Conservation (phyloP, 2,113 vertebrate genomes). For the Benitochromis conjunctus region DNA sequence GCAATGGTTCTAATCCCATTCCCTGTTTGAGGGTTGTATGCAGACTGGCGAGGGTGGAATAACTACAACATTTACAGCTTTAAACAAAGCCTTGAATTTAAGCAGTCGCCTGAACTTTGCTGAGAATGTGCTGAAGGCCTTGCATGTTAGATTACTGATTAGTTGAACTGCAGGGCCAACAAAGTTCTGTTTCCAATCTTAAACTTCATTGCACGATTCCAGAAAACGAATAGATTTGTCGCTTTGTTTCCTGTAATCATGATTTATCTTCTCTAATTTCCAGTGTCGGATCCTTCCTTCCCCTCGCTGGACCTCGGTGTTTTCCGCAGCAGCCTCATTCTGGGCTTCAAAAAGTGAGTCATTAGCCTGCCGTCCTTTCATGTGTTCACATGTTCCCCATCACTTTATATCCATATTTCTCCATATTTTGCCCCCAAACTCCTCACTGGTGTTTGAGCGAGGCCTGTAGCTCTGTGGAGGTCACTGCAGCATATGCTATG, state of each 20-base stretch:
- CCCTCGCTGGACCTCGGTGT: constrained; percentile 52
- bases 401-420: constrained; percentile 42
- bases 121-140: not conserved
- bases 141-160: not conserved
- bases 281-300: constrained; percentile 80
- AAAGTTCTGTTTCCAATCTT: not conserved
- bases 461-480: constrained; percentile 44
- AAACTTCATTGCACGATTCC: rapidly evolving
- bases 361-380: constrained; percentile 57
- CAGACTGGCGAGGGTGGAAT: not conserved
- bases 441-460: constrained; percentile 3
- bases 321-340: constrained; percentile 73
- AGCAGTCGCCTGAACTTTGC: not conserved
- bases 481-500: constrained; percentile 52
- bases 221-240: rapidly evolving
- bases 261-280: not conserved
- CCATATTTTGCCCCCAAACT: constrained; percentile 29
- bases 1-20: not conserved
- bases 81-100: not conserved
- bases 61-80: not conserved
- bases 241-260: not conserved
- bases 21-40: not conserved
- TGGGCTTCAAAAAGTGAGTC: constrained; percentile 85
- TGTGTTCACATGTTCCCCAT: not conserved
- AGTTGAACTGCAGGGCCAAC: not conserved